Base-by-base conservation (phyloP, 2,797 vertebrate genomes). In the Nothura maculosa region DNA sequence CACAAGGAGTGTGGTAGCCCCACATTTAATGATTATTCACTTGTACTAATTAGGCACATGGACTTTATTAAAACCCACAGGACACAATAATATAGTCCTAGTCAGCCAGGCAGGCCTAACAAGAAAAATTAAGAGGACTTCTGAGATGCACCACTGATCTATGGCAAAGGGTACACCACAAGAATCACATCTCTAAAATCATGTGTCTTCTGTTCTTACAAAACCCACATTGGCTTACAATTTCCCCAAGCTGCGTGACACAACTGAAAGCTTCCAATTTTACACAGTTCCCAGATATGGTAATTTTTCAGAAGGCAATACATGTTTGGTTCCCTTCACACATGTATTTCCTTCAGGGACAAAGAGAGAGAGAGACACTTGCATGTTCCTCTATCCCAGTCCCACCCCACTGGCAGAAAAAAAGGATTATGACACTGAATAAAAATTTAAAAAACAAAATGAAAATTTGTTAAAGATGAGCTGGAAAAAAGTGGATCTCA, bases 61-160 rank as follows among this genome's bases (percentile, higher is more conserved):
- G 78, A 34, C n/a, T 63, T 86, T 76, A 89, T 81, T 91, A 94
- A 91, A 94, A 69, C 8, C 14, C 60, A 68, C 75, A 20, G 27
- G 70, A 47, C 40, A 52, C 47, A 81, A 34, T 27, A 81, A 6
- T 14, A 36, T 9, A 4, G 38, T 62, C 48, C 76, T 83, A 50
- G 67, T 40, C 47, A 85, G 64, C 34, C 82, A 96, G 82, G 66
- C 77, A 93, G 40, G 27, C 47, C 55, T 87, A 92, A 94, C 14
- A 66, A 92, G 78, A n/a, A 69, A 73, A 85, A 42, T 6, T 15
- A 62, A 48, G 90, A 70, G 15, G 34, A 63, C 6, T 5, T 61
- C n/a, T 40, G 61, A 72, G 10, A 75, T 25, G 68, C 12, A 36
- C 45, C 6, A 36, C 10, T 58, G 13, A 62, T 36, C n/a, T 69